Conservation (phyloP, 2,888 invertebrate species). For the Dryococelus australis region DNA sequence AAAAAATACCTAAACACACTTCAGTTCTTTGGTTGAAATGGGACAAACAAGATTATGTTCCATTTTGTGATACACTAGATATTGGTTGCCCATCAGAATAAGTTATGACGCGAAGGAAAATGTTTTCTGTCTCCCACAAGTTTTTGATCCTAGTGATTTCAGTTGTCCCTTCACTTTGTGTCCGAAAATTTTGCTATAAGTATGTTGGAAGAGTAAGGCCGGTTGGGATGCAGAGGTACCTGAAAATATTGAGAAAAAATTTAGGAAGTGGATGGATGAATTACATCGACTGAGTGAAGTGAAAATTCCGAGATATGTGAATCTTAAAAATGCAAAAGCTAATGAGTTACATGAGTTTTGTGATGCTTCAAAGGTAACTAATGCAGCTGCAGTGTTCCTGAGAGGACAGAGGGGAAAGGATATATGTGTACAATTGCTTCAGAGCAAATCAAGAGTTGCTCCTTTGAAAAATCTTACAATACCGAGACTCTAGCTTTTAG, state of each 20-base stretch:
- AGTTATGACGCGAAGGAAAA: neutral
- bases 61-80: neutral
- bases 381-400: no score
- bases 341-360: no score
- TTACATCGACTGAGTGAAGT: no score
- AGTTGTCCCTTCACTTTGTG: neutral
- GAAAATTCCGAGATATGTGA: no score
- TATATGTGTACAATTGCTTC: no score
- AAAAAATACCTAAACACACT: neutral
- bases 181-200: neutral
- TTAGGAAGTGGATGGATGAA: no score
- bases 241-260: no score
- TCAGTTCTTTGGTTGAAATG: neutral
- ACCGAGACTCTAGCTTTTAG: neutral
- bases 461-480: neutral
- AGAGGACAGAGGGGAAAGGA: no score
- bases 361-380: no score
- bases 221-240: conserved; percentile 5
- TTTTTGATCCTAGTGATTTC: neutral
- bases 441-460: no score
- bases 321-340: no score
- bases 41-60: neutral
- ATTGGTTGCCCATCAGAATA: neutral
- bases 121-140: neutral
- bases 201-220: neutral